phyloP scores from a whole-genome alignment of 2,797 vertebrate genomes.

The Sebastes iracundus region DNA sequence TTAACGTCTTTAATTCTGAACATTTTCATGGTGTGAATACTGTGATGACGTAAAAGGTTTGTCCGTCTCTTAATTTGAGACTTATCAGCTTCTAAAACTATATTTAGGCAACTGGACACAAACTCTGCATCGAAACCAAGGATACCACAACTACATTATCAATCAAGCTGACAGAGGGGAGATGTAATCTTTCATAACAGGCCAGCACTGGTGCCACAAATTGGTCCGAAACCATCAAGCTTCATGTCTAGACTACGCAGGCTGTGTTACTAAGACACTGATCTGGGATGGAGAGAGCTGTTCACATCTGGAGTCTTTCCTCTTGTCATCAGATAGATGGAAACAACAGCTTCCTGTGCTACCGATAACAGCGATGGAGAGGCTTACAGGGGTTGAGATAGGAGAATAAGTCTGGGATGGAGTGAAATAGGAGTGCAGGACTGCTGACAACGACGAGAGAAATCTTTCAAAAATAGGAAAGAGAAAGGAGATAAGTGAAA shows the following conservation, averaged over 20 bases:
- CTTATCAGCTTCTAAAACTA: slow-evolving; percentile 6
- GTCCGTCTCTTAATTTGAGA: slow-evolving; percentile 8
- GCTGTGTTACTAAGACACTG: slow-evolving; percentile 88
- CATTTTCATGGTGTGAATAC: neutral
- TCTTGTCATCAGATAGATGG: slow-evolving; percentile 90
- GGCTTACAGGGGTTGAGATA: slow-evolving; percentile 26
- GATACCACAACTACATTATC: slow-evolving; percentile 53
- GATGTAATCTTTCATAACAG: slow-evolving; percentile 75
- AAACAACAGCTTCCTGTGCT: slow-evolving; percentile 82
- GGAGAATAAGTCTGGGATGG: slow-evolving; percentile 16
- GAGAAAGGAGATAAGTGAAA: neutral
- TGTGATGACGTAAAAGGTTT: neutral
- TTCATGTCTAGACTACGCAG: slow-evolving; percentile 80
- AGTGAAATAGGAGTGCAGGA: slow-evolving; percentile 26
- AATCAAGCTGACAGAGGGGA: slow-evolving; percentile 55
- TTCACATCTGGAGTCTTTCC: slow-evolving; percentile 92
- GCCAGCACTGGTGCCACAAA: slow-evolving; percentile 67
- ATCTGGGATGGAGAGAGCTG: slow-evolving; percentile 81
- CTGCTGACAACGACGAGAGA: neutral
- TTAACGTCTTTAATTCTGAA: neutral
- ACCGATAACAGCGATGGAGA: slow-evolving; percentile 71
- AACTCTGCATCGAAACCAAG: slow-evolving; percentile 47
- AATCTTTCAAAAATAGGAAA: neutral
- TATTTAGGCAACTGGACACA: slow-evolving; percentile 34
- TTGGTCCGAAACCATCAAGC: slow-evolving; percentile 81